A percentile compares a stretch with the other conserved stretches of the same genome.
phyloP scores from a whole-genome alignment of 2,888 invertebrate genomes.

The Drosophila sordidapex region DNA sequence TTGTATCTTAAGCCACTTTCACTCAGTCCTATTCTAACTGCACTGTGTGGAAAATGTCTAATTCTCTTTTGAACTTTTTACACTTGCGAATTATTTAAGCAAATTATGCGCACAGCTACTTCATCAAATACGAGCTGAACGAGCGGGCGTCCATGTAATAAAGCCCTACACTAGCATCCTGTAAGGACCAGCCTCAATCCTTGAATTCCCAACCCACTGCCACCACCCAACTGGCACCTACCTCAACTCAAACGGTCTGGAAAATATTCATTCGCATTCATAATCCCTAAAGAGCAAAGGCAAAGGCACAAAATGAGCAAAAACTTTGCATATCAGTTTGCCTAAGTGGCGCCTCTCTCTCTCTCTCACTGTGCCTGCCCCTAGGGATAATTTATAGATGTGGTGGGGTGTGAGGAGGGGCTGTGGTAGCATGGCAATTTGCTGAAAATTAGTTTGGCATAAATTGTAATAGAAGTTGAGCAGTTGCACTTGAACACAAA shows the following conservation, averaged over 20 bases:
- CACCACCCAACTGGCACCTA: neutral
- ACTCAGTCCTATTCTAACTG: neutral
- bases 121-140: slow-evolving; percentile 39
- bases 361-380: neutral
- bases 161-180: slow-evolving; percentile 9
- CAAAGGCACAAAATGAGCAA: slow-evolving; percentile 59
- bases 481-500: slow-evolving; percentile 68
- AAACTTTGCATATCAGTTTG: slow-evolving; percentile 57
- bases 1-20: neutral
- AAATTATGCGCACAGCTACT: slow-evolving; percentile 67
- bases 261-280: slow-evolving; percentile 71
- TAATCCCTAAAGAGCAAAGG: slow-evolving; percentile 64
- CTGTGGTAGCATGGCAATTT: slow-evolving; percentile 42
- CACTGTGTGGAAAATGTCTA: neutral
- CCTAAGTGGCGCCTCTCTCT: neutral
- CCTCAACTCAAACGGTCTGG: slow-evolving; percentile 28
- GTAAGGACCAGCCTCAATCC: neutral
- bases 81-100: slow-evolving; percentile 72
- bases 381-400: neutral
- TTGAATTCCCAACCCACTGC: no score
- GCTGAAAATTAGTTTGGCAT: slow-evolving; percentile 58
- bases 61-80: slow-evolving; percentile 44
- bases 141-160: slow-evolving; percentile 13
- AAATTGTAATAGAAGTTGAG: slow-evolving; percentile 71
- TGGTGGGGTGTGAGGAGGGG: neutral